Base-by-base conservation (phyloP, 2,888 invertebrate genomes). In the Lottia gigantea region DNA sequence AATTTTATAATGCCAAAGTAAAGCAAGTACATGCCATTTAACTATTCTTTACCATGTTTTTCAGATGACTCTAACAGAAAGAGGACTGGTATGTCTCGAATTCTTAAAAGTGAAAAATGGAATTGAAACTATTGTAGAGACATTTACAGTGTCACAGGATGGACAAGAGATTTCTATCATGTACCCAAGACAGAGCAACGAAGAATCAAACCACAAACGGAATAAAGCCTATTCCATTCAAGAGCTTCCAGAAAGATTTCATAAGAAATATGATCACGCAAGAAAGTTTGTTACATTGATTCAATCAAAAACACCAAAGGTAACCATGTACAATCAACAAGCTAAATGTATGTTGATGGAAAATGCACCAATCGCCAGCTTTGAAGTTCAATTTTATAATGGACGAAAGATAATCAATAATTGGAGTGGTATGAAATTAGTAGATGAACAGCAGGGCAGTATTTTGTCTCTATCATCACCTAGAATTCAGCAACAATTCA, bases 281-380 rank as follows among this genome's bases (percentile, higher is more conserved):
- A 55, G 55, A 55, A 55, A 55, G 55, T 55, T 55, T 55, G 55
- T 55, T 2, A 14, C 55, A 55, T 23, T 55, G 23, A 23, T 55
- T 55, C 55, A 55, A 14, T 55, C 55, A 0, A 55, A 55, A 14
- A 55, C 55, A 19, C 55, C 55, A 23, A 55, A 55, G 19, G 55
- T 55, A 14, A 55, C 55, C 19, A 55, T 55, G 55, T 55, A 55
- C 23, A 55, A 55, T 14, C 19, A 55, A 11, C 19, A 55, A 55
- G 55, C 55, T 19, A 55, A 55, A 16, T 55, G 55, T 55, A 55
- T 55, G 55, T 55, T 55, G 55, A 55, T 55, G 55, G 19, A 55
- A 14, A 55, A 55, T 55, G 2, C 19, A 2, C 55, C 55, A 23
- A 55, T 19, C 23, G 19, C 55, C 23, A 55, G 23, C 55, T 55